These are phyloP conservation scores for Fragum whitleyi DNA, from an alignment of 2,888 invertebrate species.

Conservation along the genomic window DNA sequence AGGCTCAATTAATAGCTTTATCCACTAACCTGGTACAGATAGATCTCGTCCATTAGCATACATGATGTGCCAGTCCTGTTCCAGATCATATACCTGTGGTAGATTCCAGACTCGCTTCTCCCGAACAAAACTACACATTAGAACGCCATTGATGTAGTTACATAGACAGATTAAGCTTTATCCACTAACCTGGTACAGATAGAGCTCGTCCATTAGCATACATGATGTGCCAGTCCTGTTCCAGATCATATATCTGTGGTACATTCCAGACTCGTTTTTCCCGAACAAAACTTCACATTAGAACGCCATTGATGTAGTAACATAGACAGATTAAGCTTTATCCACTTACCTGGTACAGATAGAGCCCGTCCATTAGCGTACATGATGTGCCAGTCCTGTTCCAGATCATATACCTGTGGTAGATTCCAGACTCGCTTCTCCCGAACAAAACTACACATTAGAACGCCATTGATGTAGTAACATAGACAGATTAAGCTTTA, in stretches of 20 bases:
- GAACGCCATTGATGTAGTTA: conserved; percentile 53
- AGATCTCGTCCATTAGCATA: conserved; percentile 60
- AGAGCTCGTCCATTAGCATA: conserved; percentile 60
- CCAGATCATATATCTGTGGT: conserved; percentile 54
- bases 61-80: conserved; percentile 68
- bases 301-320: conserved; percentile 53
- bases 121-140: conserved; percentile 64
- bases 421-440: conserved; percentile 31
- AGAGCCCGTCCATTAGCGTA: conserved; percentile 59
- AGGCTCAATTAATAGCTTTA: too few relatives aligned
- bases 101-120: conserved; percentile 30
- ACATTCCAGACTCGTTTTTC: conserved; percentile 30
- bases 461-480: conserved; percentile 56
- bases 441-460: conserved; percentile 62
- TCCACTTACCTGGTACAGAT: conserved; percentile 28
- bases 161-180: too few relatives aligned
- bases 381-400: conserved; percentile 68
- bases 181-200: conserved; percentile 24
- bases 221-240: conserved; percentile 68
- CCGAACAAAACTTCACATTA: conserved; percentile 64
- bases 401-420: conserved; percentile 57
- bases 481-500: too few relatives aligned
- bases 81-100: conserved; percentile 54
- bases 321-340: too few relatives aligned
- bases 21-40: conserved; percentile 24